A percentile compares a stretch with the other conserved stretches of the same genome.
Evolutionary conservation across 2,113 vertebrate species (phyloP).

Genomic region (Origma solitaria): DNA sequence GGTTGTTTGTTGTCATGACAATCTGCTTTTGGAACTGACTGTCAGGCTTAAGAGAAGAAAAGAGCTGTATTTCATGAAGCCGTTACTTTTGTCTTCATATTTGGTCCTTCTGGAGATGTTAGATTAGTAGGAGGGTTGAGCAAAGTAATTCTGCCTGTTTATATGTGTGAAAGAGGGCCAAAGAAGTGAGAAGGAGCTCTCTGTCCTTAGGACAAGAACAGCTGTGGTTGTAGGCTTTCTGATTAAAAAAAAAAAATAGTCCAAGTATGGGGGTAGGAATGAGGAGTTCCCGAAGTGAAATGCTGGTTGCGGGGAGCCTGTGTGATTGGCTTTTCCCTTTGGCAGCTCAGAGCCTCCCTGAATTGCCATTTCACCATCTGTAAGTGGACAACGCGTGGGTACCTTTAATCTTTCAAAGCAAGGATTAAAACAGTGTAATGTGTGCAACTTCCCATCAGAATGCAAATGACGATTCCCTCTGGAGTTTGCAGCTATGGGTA

Average conservation of each 20-base stretch:
- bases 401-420: background rate
- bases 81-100: background rate
- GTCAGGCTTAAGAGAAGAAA: conserved; percentile 16
- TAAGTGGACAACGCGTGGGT: background rate
- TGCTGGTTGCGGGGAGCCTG: background rate
- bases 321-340: background rate
- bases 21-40: conserved; percentile 33
- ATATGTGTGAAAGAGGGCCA: background rate
- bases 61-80: conserved; percentile 14
- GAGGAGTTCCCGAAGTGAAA: background rate
- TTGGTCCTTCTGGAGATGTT: background rate
- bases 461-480: background rate
- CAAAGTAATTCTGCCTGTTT: background rate
- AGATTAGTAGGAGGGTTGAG: background rate
- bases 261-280: background rate
- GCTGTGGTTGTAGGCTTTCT: background rate
- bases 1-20: conserved; percentile 60
- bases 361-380: background rate
- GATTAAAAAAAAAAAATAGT: background rate
- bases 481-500: background rate
- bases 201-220: background rate
- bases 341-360: background rate
- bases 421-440: background rate
- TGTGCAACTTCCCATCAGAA: background rate
- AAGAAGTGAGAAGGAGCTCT: background rate